Evolutionary conservation across 2,888 invertebrate species (phyloP).

Genomic region (Lithophane socia): DNA sequence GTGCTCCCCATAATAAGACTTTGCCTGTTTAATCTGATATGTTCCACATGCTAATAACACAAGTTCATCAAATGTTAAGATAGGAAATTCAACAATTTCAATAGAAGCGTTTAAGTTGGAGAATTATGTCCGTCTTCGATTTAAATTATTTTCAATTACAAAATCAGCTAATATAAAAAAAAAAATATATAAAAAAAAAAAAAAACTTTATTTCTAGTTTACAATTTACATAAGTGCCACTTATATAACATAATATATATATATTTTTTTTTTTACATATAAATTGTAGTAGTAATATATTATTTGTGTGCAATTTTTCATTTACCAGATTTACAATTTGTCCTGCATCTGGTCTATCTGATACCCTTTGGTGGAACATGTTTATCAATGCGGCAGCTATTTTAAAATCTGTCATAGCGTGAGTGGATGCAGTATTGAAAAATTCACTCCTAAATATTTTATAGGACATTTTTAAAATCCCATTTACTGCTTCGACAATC

Average conservation of each 20-base stretch:
- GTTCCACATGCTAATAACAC: constrained; percentile 4
- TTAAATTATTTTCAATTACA: constrained; percentile 12
- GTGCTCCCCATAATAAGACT: constrained; percentile 17
- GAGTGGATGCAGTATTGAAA: constrained; percentile 11
- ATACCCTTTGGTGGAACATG: neutral
- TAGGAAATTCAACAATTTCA: constrained; percentile 9
- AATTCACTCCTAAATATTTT: constrained; percentile 17
- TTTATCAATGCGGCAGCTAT: constrained; percentile 14
- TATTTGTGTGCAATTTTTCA: constrained; percentile 3
- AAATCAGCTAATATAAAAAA: constrained; percentile 7
- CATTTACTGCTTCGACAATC: constrained; percentile 10
- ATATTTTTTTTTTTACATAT: too few species aligned
- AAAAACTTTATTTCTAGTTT: too few species aligned
- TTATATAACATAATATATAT: too few species aligned
- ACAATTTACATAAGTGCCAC: too few species aligned
- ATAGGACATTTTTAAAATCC: constrained; percentile 3
- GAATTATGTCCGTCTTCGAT: constrained; percentile 3
- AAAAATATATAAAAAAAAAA: too few species aligned
- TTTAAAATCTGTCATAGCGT: neutral
- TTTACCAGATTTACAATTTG: constrained; percentile 2
- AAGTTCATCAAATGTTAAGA: constrained; percentile 10
- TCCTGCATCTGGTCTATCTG: constrained; percentile 6
- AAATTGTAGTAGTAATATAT: too few species aligned
- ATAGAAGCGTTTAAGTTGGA: constrained; percentile 9
- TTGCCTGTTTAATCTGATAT: constrained; percentile 8